A percentile compares a stretch with the other conserved stretches of the same genome.
These are phyloP conservation scores for Ctenodactylus gundi DNA, from an alignment of 2,113 vertebrate species.

Conservation along the genomic window DNA sequence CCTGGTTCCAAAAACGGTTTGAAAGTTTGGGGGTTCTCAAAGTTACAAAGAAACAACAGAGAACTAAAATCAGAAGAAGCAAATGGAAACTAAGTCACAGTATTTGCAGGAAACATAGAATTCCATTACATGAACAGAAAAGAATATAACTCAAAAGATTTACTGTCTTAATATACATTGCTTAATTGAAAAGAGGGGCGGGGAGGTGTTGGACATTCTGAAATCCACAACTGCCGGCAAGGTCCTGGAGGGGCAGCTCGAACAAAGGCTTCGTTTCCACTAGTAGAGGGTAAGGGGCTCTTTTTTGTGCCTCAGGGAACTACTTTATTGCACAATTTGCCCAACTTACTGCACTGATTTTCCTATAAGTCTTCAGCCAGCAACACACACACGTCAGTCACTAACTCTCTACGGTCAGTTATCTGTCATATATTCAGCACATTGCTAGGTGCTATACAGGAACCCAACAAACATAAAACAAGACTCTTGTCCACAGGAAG, in stretches of 20 bases:
- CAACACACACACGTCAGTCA: not conserved
- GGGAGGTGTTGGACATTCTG: not conserved
- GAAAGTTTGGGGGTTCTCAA: conserved; percentile 13
- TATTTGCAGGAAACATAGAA: not conserved
- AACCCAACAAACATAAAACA: conserved; percentile 28
- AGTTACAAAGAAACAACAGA: conserved; percentile 44
- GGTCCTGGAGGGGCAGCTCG: not conserved
- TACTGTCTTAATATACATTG: not conserved
- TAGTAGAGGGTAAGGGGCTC: not conserved
- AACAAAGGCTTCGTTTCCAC: not conserved
- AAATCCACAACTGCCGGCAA: not conserved
- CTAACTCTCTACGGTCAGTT: not conserved
- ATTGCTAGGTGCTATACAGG: not conserved
- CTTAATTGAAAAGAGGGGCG: not conserved
- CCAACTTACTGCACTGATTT: not conserved
- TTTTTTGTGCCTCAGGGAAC: not conserved
- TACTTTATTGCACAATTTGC: no score
- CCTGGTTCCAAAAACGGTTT: conserved; percentile 48
- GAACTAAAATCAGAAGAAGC: not conserved
- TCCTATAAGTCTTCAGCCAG: not conserved
- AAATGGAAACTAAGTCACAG: not conserved
- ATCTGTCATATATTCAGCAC: not conserved
- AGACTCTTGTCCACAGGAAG: not conserved
- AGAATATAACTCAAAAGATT: not conserved
- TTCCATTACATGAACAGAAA: not conserved